Conservation (phyloP, 2,888 invertebrate species). For the Papilio protenor region DNA sequence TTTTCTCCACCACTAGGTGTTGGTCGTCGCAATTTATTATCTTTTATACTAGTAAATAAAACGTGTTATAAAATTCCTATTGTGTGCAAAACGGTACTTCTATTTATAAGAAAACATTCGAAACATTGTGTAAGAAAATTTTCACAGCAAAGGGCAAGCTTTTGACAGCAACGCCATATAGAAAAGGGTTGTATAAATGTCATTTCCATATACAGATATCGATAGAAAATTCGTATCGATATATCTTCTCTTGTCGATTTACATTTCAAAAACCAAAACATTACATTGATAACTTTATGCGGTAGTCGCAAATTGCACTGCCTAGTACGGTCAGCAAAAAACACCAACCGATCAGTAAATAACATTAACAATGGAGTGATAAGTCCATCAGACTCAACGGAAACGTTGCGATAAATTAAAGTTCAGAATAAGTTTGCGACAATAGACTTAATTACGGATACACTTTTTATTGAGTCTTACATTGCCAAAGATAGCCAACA, state of each 20-base stretch:
- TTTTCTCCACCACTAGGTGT: not conserved
- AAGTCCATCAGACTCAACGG: constrained; percentile 52
- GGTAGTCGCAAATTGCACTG: constrained; percentile 50
- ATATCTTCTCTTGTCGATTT: constrained; percentile 41
- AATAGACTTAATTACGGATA: constrained; percentile 38
- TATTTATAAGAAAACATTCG: not conserved
- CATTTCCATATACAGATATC: constrained; percentile 37
- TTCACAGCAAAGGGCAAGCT: constrained; percentile 21
- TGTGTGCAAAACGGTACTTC: not conserved
- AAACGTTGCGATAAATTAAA: constrained; percentile 48
- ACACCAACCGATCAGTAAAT: constrained; percentile 48
- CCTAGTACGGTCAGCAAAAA: constrained; percentile 47
- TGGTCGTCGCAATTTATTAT: not conserved
- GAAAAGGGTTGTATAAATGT: constrained; percentile 25
- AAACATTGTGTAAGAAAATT: constrained; percentile 5
- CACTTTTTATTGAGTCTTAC: constrained; percentile 46
- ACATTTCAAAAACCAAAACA: constrained; percentile 43
- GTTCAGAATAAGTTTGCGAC: constrained; percentile 40
- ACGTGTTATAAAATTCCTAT: not conserved
- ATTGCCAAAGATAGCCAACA: constrained; percentile 53
- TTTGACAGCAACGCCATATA: constrained; percentile 36
- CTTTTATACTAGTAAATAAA: no score
- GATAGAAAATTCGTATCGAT: constrained; percentile 23
- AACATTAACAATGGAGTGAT: constrained; percentile 57
- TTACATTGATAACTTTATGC: constrained; percentile 43